Evolutionary conservation across 2,113 vertebrate genomes (phyloP), one percentile per base, ranked within the genome.

Genomic region (Saccopteryx bilineata): DNA sequence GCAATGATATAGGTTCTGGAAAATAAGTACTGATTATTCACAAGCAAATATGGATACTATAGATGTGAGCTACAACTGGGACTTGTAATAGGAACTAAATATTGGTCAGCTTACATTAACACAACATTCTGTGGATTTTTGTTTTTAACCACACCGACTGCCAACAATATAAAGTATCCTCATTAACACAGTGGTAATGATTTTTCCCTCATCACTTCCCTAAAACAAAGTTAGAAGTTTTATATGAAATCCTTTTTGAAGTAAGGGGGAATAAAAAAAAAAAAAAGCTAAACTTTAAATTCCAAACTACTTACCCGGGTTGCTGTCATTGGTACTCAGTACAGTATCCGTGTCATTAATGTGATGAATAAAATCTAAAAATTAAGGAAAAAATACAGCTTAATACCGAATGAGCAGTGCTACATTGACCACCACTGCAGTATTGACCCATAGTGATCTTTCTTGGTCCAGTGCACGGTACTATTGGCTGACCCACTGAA

Each of bases 251-350:
- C 15, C 13, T 61, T 92, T 80, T 23, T 46, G 46, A 39, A 90
- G 33, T 17, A n/a, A 75, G 21, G 26, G 3, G 61, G 21, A 39
- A 39, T 3, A 39, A 39, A 39, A 39, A 39, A 39, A 71, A 15
- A 75, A 71, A 72, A 26, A 82, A 78, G 82, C 7, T 60, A 75
- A 69, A 87, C n/a, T 68, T 26, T n/a, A 56, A 91, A 19, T 52
- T 82, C 17, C 82, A 83, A 92, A 61, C 5, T 92, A 96, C 98
- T 98, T 97, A 99, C 99, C 99, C 98, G 91, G 98, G n/a, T 98
- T 98, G 90, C 99, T 99, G 90, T 98, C 99, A 80, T 99, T 99
- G 7, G 99, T 99, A 83, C 99, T 99, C 95, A 98, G 99, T 58
- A 98, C 96, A 76, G 98, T 92, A 81, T 99, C 99, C n/a, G 99